Evolutionary conservation across 2,113 vertebrate species (phyloP).

Genomic region (Nyctibius bracteatus): DNA sequence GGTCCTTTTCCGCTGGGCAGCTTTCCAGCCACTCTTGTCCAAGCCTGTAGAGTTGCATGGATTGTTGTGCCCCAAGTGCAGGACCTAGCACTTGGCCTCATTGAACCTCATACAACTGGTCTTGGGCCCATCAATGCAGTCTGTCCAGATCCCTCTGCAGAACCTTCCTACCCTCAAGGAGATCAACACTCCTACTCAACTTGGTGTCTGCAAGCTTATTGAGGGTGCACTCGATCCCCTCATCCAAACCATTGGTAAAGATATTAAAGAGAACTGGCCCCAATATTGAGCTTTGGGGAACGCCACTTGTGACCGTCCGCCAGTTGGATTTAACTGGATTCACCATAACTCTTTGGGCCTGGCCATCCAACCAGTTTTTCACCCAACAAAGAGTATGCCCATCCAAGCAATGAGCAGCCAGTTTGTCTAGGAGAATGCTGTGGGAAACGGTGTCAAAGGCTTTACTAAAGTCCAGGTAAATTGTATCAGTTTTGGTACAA

Average conservation of each 20-base stretch:
- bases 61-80: too few relatives aligned
- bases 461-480: background rate
- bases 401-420: background rate
- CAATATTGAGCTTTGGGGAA: background rate
- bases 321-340: background rate
- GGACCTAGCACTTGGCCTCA: fast-evolving
- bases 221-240: background rate
- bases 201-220: background rate
- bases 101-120: background rate
- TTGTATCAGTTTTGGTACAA: background rate
- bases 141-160: background rate
- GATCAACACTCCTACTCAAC: background rate
- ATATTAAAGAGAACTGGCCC: too few relatives aligned
- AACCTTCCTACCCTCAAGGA: background rate
- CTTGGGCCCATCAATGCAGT: background rate
- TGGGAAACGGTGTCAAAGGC: background rate
- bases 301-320: fast-evolving
- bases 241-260: background rate
- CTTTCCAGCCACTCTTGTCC: background rate
- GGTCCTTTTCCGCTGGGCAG: background rate
- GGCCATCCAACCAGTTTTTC: background rate
- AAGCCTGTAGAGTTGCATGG: background rate
- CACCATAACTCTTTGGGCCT: background rate
- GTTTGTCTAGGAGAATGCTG: background rate
- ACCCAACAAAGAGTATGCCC: fast-evolving